A percentile compares a stretch with the other conserved stretches of the same genome.
Evolutionary conservation across 1,140 invertebrate species (phyloP).

Genomic region (Drosophila varians): DNA sequence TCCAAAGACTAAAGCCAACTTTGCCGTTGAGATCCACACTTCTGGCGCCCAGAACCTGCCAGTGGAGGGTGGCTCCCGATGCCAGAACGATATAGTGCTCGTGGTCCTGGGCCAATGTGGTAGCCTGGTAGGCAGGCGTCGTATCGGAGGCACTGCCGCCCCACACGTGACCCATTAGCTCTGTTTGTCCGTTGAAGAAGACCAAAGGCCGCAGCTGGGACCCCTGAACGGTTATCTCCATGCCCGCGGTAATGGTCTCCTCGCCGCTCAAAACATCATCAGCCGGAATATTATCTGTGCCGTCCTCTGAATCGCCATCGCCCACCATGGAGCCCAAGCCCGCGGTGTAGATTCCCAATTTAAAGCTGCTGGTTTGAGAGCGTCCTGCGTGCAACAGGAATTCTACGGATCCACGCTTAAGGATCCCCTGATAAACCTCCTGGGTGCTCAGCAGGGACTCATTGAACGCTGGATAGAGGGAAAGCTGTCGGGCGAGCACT

Average conservation of each 20-base stretch:
- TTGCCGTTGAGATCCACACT: slow-evolving; percentile 94
- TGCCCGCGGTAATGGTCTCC: slow-evolving; percentile 90
- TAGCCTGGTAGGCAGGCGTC: slow-evolving; percentile 91
- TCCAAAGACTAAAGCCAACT: slow-evolving; percentile 94
- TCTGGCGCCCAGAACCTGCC: slow-evolving; percentile 88
- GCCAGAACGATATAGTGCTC: slow-evolving; percentile 88
- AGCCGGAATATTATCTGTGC: slow-evolving; percentile 79
- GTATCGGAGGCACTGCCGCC: slow-evolving; percentile 91
- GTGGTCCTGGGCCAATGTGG: slow-evolving; percentile 90
- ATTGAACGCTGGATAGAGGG: slow-evolving; percentile 86
- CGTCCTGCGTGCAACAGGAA: slow-evolving; percentile 86
- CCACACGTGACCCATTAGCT: slow-evolving; percentile 96
- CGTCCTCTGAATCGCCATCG: slow-evolving; percentile 84
- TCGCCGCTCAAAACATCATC: slow-evolving; percentile 85
- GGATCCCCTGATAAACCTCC: slow-evolving; percentile 89
- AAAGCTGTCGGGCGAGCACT: slow-evolving; percentile 87
- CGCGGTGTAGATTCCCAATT: slow-evolving; percentile 91
- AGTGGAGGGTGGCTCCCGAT: slow-evolving; percentile 90
- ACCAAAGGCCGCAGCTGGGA: slow-evolving; percentile 92
- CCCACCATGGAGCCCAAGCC: slow-evolving; percentile 89
- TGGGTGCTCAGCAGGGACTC: slow-evolving; percentile 90
- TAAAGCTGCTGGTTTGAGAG: slow-evolving; percentile 84
- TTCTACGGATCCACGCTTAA: slow-evolving; percentile 91
- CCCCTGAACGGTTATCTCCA: slow-evolving; percentile 92
- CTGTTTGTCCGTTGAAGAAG: slow-evolving; percentile 93